These are phyloP conservation scores for Petrolisthes manimaculis DNA, from an alignment of 2,888 invertebrate genomes.

Conservation along the genomic window DNA sequence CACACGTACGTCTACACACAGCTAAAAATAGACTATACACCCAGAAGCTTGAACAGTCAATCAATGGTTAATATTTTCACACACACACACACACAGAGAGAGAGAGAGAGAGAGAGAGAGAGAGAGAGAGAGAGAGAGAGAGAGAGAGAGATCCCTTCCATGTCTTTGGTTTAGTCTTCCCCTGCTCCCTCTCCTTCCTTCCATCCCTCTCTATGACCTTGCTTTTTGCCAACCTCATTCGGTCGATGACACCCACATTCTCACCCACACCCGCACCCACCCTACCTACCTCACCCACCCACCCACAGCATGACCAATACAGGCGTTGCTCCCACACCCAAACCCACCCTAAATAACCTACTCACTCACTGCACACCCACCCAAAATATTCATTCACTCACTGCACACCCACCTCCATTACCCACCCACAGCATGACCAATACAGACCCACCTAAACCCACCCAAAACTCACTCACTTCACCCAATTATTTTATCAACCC, in stretches of 20 bases:
- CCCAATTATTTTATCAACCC: background rate
- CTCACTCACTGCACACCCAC: background rate
- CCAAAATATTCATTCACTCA: background rate
- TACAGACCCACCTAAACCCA: background rate
- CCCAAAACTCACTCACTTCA: background rate
- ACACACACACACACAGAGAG: background rate
- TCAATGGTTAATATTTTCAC: too few species aligned
- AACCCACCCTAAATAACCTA: background rate
- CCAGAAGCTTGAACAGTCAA: too few species aligned
- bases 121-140: constrained; percentile 1
- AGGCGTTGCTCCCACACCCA: background rate
- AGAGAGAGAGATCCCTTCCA: background rate
- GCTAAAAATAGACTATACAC: background rate
- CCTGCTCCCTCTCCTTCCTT: background rate
- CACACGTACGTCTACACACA: background rate
- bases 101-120: background rate
- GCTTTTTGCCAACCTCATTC: background rate
- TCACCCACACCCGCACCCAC: background rate
- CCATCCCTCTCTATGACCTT: background rate
- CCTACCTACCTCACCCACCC: background rate
- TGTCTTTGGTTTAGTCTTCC: too few species aligned
- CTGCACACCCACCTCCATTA: background rate
- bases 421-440: background rate
- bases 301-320: background rate
- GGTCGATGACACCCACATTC: background rate